Base-by-base conservation (phyloP, 2,797 vertebrate species). In the Rhabdophis nuchalis region DNA sequence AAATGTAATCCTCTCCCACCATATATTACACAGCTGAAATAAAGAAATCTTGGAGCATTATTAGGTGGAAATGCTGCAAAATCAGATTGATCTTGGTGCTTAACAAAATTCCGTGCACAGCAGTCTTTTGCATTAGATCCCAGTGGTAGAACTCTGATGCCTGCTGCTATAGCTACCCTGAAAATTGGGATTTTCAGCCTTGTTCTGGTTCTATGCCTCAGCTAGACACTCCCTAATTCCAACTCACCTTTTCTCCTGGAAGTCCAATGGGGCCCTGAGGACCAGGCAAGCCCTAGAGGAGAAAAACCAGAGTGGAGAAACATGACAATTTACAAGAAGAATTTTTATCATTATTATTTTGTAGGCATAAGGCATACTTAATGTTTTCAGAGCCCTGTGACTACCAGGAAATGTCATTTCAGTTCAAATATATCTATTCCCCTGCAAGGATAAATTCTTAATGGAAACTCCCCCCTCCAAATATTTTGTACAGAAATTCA, bases 161-260 rank as follows among this genome's bases (percentile, higher is more conserved):
- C 36, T 1, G 11, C 20, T 46, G 36, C 36, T 82, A 46, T 25
- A 82, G 10, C 20, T 5, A 25, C 13, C 52, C 5, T 23, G 46
- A 46, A 89, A 54, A 46, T 46, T 36, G n/a, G 29, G 46, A 72
- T 52, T 89, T 89, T 89, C 23, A 77, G 64, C 10, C 20, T 61
- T 13, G 20, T 32, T 32, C 20, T 52, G n/a, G 61, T 86, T 61
- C 29, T 58, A 64, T 5, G 57, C 12, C n/a, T 6, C 20, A 56
- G 36, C 72, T 88, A 94, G 88, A 90, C 88, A 89, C 41, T n/a
- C 91, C 93, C 92, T 56, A 58, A 53, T 8, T 12, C 60, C 90
- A 92, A 92, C 97, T 97, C 96, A 99, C 99, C 98, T 99, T 99
- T 94, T 99, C 98, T 94, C 99, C 99, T 2, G 98, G 98, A 95